Percentiles rank a stretch among this genome's conserved stretches.
Evolutionary conservation across 2,797 vertebrate genomes (phyloP).

Genomic region (Novumbra hubbsi): DNA sequence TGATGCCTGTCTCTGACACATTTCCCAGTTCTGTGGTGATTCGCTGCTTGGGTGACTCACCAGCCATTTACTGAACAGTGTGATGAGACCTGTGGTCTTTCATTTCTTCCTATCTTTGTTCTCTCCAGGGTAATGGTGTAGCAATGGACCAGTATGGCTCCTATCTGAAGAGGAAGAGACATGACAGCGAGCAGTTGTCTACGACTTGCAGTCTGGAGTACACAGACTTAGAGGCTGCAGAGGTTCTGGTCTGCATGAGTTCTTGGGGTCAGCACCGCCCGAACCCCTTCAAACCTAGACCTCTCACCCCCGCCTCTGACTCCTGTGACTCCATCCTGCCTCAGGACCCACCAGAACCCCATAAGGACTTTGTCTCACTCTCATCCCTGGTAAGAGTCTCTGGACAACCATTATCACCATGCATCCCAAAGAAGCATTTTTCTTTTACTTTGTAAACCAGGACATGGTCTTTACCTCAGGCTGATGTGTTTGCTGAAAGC

Average conservation of each 20-base stretch:
- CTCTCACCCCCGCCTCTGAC: slow-evolving; percentile 93
- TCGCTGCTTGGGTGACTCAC: neutral
- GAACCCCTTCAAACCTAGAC: slow-evolving; percentile 79
- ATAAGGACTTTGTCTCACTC: slow-evolving; percentile 87
- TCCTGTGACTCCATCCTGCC: slow-evolving; percentile 84
- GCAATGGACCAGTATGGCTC: slow-evolving; percentile 81
- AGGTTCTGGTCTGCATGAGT: slow-evolving; percentile 96
- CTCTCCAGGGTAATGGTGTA: slow-evolving; percentile 76
- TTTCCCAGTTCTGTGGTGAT: neutral
- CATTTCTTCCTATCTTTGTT: slow-evolving; percentile 26
- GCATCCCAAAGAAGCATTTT: neutral
- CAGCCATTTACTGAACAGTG: neutral
- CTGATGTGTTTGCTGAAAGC: slow-evolving; percentile 40
- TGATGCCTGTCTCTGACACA: neutral
- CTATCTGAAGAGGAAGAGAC: slow-evolving; percentile 81
- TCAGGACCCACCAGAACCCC: slow-evolving; percentile 70
- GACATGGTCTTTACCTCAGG: slow-evolving; percentile 22
- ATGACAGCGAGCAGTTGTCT: slow-evolving; percentile 82
- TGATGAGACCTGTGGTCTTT: neutral
- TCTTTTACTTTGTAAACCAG: slow-evolving; percentile 12
- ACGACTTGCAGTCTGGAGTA: slow-evolving; percentile 81
- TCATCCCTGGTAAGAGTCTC: slow-evolving; percentile 88
- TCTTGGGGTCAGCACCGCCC: slow-evolving; percentile 83
- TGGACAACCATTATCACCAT: neutral
- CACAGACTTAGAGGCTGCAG: slow-evolving; percentile 93